Percentiles rank a stretch among this genome's conserved stretches.
Conservation (phyloP, 2,797 vertebrate genomes). For the Micropoecilia bifurca region DNA sequence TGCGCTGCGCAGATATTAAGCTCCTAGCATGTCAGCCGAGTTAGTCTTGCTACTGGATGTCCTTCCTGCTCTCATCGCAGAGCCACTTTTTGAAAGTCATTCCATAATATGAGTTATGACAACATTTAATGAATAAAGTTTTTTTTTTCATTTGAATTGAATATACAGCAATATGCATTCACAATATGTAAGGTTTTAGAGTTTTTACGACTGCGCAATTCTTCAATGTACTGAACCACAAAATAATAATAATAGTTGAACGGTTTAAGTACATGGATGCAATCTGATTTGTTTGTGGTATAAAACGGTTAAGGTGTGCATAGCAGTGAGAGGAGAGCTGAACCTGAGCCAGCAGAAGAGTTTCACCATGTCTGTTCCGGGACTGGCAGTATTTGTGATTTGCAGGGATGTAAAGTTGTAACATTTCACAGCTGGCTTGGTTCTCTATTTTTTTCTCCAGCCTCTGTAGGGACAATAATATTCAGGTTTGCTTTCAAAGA, state of each 20-base stretch:
- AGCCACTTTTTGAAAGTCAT: not conserved
- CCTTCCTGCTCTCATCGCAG: not conserved
- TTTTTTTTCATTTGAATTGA: not conserved
- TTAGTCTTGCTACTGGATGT: too few species aligned
- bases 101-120: not conserved
- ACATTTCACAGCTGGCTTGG: not conserved
- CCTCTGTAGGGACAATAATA: not conserved
- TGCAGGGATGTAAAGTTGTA: not conserved
- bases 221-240: not conserved
- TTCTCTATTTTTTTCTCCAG: not conserved
- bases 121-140: not conserved
- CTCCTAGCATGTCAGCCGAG: too few species aligned
- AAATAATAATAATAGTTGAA: not conserved
- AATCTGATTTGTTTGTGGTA: not conserved
- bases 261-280: not conserved
- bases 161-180: not conserved
- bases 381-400: not conserved
- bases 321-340: not conserved
- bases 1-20: too few species aligned
- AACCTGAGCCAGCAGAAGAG: not conserved
- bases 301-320: not conserved
- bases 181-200: not conserved
- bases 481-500: slow-evolving; percentile 9
- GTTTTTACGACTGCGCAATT: not conserved
- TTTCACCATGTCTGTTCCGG: not conserved